Evolutionary conservation across 2,888 invertebrate genomes (phyloP), one percentile per base, ranked within the genome.

Genomic region (Brenthis hecate): DNA sequence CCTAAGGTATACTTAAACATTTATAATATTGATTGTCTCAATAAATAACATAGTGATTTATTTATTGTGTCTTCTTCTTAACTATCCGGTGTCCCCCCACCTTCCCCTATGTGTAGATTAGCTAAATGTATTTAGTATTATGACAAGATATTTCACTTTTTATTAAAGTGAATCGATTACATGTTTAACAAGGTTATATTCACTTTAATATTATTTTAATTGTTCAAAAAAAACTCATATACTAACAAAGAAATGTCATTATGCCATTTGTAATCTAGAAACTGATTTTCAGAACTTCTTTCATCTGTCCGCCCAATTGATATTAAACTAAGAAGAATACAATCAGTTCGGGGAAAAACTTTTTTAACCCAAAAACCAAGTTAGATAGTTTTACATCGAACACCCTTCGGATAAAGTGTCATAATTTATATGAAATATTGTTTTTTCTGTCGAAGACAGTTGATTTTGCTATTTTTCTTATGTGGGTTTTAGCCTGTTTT

Each of bases 401-500:
- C 85, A 85, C 87, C 88, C 85, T 85, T 86, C 88, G 85, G 32
- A 86, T 85, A 88, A 87, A 87, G 84, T 88, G 89, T 86, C 88
- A 87, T 88, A 87, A 88, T 89, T 87, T 86, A 83, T 77, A 81
- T 88, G 85, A 89, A 84, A 86, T 87, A 88, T 86, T 86, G 85
- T 87, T 85, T 85, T 36, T 80, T 81, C 79, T 82, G 79, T 75
- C 73, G 74, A 80, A 75, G 77, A 78, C 78, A 84, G 78, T 84
- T 85, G 85, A 85, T 84, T 84, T 82, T 79, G 81, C 55, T 71
- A 68, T 65, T 23, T 36, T 47, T 13, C 32, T 62, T 56, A 50
- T 61, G 14, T 19, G 55, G 16, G 36, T 53, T 36, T 8, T 53
- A 19, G 36, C 8, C 13, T 36, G 16, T 62, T 36, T 6, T 28